Conservation (phyloP, 2,888 invertebrate species). For the Aphodius sticticus region DNA sequence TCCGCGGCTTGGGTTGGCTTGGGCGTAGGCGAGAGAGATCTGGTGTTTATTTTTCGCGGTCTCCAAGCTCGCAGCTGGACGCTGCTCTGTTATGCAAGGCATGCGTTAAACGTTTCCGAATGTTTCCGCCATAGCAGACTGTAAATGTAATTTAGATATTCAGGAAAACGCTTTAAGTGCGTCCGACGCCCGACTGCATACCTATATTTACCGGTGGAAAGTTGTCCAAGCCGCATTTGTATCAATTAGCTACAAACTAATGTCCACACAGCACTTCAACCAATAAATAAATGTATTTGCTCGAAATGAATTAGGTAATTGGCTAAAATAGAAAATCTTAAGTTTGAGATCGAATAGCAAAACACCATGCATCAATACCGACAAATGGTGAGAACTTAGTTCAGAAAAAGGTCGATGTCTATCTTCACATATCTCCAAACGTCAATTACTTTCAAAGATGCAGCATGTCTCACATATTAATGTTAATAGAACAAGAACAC, state of each 20-base stretch:
- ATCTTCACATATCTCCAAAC: too few relatives aligned
- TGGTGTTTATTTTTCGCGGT: neutral
- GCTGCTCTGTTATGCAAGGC: conserved; percentile 10
- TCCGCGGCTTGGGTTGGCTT: neutral
- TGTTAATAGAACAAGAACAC: too few relatives aligned
- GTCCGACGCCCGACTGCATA: neutral
- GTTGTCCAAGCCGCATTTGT: conserved; percentile 16
- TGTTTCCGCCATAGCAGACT: neutral
- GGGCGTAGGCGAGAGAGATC: neutral
- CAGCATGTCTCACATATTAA: too few relatives aligned
- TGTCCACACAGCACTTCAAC: neutral
- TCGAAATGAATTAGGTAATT: neutral
- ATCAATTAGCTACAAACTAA: neutral
- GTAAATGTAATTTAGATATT: conserved; percentile 22
- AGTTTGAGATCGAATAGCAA: too few relatives aligned
- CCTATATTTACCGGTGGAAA: conserved; percentile 11
- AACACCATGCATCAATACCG: too few relatives aligned
- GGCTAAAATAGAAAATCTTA: neutral
- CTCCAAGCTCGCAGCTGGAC: neutral
- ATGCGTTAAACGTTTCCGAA: conserved; percentile 22
- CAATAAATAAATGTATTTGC: neutral
- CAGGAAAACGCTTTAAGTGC: conserved; percentile 15
- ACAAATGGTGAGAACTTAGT: too few relatives aligned
- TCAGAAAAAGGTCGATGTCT: too few relatives aligned
- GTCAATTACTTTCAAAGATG: too few relatives aligned